Evolutionary conservation across 2,888 invertebrate species (phyloP), one percentile per base, ranked within the genome.

Genomic region (Drosophila cyrtoloma): DNA sequence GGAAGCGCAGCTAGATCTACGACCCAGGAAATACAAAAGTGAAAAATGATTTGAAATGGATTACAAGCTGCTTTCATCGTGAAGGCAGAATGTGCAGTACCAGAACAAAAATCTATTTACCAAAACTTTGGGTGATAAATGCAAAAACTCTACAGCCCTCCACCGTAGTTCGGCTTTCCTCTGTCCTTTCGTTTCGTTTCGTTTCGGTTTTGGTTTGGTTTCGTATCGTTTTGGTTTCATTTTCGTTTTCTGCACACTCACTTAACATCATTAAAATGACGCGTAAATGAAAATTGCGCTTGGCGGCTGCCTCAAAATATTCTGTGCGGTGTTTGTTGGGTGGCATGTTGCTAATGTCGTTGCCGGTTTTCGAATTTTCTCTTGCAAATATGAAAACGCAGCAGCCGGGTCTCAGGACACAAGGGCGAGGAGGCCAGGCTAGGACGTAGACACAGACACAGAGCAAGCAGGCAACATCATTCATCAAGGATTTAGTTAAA

Each of bases 401-500:
- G 77, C 74, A 67, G 55, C 37, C 50, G 71, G 30, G 39, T 19
- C 51, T 58, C 60, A 65, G 67, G n/a, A 22, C 5, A 30, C 30
- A 10, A n/a, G 42, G n/a, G 39, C 19, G n/a, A 10, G 56, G 28
- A 19, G 52, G 14, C 14, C 14, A 32, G 32, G 52, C 19, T 10
- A 32, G 53, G 32, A 22, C 28, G 7, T 28, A 39, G 55, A 47
- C 39, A n/a, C 19, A 39, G 30, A 42, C 30, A 35, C 44, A 42
- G 44, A 26, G 57, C 55, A 28, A 56, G 28, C 71, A 53, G 62
- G 75, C 78, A 84, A 80, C 88, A 89, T 89, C 88, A 89, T 89
- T 89, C 88, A 89, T 89, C 88, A 89, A 89, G 88, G 88, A 89
- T 89, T 89, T 89, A 89, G 89, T 84, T 89, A 89, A 89, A 89